Conservation (phyloP, 2,113 vertebrate species). For the Misgurnus anguillicaudatus region DNA sequence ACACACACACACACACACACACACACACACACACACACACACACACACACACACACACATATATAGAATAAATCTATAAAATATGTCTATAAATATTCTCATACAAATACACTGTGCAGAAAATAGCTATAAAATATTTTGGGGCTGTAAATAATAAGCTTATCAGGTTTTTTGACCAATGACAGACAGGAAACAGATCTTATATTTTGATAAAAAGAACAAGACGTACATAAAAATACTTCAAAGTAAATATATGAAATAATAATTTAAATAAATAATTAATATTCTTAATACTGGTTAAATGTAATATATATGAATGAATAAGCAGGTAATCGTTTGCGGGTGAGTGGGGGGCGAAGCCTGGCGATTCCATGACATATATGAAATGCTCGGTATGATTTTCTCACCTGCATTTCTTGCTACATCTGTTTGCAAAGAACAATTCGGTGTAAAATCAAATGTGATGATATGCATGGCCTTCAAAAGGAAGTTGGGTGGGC, state of each 20-base stretch:
- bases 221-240: not conserved
- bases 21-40: too few relatives aligned
- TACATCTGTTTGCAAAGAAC: constrained; percentile 3
- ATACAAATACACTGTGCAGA: too few relatives aligned
- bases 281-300: too few relatives aligned
- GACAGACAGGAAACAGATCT: not conserved
- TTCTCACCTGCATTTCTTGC: not conserved
- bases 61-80: too few relatives aligned
- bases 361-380: not conserved
- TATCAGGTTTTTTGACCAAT: not conserved
- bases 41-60: too few relatives aligned
- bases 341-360: too few relatives aligned
- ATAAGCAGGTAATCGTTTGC: too few relatives aligned
- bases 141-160: not conserved
- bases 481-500: not conserved
- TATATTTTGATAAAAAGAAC: not conserved
- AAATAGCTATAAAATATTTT: too few relatives aligned
- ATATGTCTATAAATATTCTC: too few relatives aligned
- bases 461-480: not conserved
- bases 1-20: too few relatives aligned
- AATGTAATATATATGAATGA: too few relatives aligned
- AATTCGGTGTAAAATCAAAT: not conserved
- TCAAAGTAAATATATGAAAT: not conserved
- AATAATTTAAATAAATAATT: too few relatives aligned
- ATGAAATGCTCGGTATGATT: not conserved